A percentile compares a stretch with the other conserved stretches of the same genome.
These are phyloP conservation scores for Leptarthrus brevirostris DNA, from an alignment of 2,888 invertebrate genomes.

Conservation along the genomic window DNA sequence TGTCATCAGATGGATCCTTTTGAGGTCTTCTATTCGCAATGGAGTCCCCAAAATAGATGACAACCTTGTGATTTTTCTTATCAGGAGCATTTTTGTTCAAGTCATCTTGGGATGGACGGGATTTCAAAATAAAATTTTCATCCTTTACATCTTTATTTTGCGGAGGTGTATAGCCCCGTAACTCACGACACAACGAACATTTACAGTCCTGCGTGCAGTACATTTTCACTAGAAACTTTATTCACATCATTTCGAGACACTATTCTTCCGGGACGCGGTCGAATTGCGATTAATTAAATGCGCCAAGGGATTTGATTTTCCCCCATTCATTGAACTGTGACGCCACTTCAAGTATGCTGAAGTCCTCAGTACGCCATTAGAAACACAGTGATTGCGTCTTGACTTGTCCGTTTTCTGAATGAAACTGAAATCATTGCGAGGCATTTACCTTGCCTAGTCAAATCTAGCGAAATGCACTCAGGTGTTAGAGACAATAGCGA, in stretches of 20 bases:
- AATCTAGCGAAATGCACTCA: slow-evolving; percentile 24
- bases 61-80: slow-evolving; percentile 72
- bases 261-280: background rate
- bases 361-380: background rate
- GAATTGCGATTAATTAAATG: background rate
- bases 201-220: slow-evolving; percentile 78
- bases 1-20: background rate
- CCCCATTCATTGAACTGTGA: background rate
- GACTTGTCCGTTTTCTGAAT: slow-evolving; percentile 56
- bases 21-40: slow-evolving; percentile 62
- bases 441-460: slow-evolving; percentile 4
- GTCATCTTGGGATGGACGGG: slow-evolving; percentile 58
- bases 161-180: slow-evolving; percentile 71
- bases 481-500: slow-evolving; percentile 64
- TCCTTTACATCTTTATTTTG: slow-evolving; percentile 1
- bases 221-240: background rate
- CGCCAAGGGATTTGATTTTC: background rate
- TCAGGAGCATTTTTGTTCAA: slow-evolving; percentile 46
- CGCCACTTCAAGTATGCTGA: too few species aligned
- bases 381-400: slow-evolving; percentile 51
- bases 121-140: slow-evolving; percentile 55
- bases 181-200: slow-evolving; percentile 80
- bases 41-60: slow-evolving; percentile 79
- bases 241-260: background rate
- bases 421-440: slow-evolving; percentile 55